Base-by-base conservation (phyloP, 2,113 vertebrate genomes). In the Proteles cristata region DNA sequence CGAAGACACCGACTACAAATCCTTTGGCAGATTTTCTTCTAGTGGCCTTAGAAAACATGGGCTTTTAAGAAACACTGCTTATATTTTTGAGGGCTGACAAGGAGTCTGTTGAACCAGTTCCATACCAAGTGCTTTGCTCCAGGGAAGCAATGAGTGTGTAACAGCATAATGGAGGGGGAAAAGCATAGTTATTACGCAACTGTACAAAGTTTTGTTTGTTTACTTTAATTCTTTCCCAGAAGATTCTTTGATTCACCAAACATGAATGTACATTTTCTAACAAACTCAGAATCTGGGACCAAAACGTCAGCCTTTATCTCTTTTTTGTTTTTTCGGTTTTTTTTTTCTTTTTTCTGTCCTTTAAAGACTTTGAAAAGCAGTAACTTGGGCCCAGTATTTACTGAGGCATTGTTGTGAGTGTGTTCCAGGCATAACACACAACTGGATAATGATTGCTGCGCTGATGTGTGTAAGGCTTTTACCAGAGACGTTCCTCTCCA, bases 201-300 rank as follows among this genome's bases (percentile, higher is more conserved):
- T 98, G 98, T 98, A 98, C 90, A 96, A 98, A 97, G 93, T 95
- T 98, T 98, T 96, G 85, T 98, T 98, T 98, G 98, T 99, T 99
- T 99, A 99, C 99, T 98, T 98, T 96, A 90, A 98, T 99, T 98
- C 97, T 99, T 98, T 98, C 99, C 99, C 98, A 98, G 98, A 98
- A 99, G 98, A 98, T 98, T 98, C 97, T 99, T 98, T 99, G 99
- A 98, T 98, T 99, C 98, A 98, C 99, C 98, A 99, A 99, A 99
- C 98, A 93, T 99, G 99, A 99, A 99, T 99, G 99, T 99, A 99
- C 99, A 99, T 99, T 99, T 99, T 99, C 99, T 99, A 99, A 99
- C 97, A 97, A 99, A 99, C 99, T 98, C 98, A 98, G 97, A 98
- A 98, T 98, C 98, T 99, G 99, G 99, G 99, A 99, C 99, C 99